Evolutionary conservation across 2,797 vertebrate species (phyloP), one percentile per base, ranked within the genome.

Genomic region (Eleutherodactylus coqui): DNA sequence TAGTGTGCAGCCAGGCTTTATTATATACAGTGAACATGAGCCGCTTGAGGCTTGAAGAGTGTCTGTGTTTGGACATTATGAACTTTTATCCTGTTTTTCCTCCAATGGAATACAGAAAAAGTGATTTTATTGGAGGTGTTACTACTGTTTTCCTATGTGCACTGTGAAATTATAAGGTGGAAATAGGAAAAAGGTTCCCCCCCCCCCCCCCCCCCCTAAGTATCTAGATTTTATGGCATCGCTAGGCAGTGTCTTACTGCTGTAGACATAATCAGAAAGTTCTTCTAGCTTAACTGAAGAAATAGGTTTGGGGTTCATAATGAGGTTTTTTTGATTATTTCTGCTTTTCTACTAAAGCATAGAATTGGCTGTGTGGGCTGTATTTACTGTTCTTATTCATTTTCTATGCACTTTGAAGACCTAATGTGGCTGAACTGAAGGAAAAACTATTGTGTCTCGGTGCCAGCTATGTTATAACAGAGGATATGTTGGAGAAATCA

Each of bases 381-480:
- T 4, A 19, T 38, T 69, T 36, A 34, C 2, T 53, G 10, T n/a
- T n/a, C 29, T 29, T 51, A 6, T 36, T 58, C 2, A 51, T 36
- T 36, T 21, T 73, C n/a, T 73, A 32, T 83, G 8, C 34, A 27
- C 36, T 34, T 58, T 58, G 17, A 83, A 94, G 91, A 89, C 62
- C 83, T 73, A 90, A 86, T 90, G 89, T 92, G 85, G 89, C 91
- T 7, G 76, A 89, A 88, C 73, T 94, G 89, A 91, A 91, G 83
- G 89, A 92, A 83, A 90, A 94, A 85, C 89, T 90, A 51, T 79
- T 69, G 84, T 88, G 89, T 73, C 90, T 93, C 86, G 89, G 91
- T 90, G 92, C 91, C 81, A 91, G 92, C 69, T 70, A 85, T 87
- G 89, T 92, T 91, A 91, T 95, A 91, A 94, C 89, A 80, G 91